Conservation (phyloP, 2,797 vertebrate genomes). For the Crypturellus tataupa region DNA sequence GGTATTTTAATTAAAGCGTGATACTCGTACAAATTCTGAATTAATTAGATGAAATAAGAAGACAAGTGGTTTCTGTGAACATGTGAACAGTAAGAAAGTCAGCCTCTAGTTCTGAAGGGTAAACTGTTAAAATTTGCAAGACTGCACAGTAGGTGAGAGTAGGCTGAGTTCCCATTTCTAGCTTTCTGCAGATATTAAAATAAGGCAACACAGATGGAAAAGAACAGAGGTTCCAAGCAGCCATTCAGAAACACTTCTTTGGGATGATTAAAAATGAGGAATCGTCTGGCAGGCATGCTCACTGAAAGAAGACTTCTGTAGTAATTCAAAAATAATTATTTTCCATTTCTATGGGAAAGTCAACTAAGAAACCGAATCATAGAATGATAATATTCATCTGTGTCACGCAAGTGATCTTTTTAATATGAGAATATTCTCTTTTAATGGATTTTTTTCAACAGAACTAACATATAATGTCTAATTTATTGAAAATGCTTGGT, state of each 20-base stretch:
- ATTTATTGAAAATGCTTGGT: background rate
- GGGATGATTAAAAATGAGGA: slow-evolving; percentile 2
- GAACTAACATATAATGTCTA: background rate
- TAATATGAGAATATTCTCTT: background rate
- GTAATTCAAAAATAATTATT: background rate
- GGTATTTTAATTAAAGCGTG: slow-evolving; percentile 17
- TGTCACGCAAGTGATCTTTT: background rate
- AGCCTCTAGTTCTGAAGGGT: background rate
- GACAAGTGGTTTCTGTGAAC: slow-evolving; percentile 3
- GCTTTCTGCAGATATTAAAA: background rate
- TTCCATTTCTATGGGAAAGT: background rate
- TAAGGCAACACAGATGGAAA: background rate
- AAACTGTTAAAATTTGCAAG: slow-evolving; percentile 9
- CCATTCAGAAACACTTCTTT: slow-evolving; percentile 16
- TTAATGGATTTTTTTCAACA: background rate
- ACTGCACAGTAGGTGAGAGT: background rate
- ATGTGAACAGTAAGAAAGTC: background rate
- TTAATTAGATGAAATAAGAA: slow-evolving; percentile 36
- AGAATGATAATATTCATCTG: background rate
- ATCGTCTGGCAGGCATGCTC: background rate
- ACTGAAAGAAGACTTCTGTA: background rate
- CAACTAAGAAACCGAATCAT: background rate
- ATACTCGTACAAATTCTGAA: slow-evolving; percentile 18
- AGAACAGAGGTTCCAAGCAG: slow-evolving; percentile 18
- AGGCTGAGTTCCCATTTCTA: background rate